Base-by-base conservation (phyloP, 2,888 invertebrate species). In the Tuberolachnus salignus region DNA sequence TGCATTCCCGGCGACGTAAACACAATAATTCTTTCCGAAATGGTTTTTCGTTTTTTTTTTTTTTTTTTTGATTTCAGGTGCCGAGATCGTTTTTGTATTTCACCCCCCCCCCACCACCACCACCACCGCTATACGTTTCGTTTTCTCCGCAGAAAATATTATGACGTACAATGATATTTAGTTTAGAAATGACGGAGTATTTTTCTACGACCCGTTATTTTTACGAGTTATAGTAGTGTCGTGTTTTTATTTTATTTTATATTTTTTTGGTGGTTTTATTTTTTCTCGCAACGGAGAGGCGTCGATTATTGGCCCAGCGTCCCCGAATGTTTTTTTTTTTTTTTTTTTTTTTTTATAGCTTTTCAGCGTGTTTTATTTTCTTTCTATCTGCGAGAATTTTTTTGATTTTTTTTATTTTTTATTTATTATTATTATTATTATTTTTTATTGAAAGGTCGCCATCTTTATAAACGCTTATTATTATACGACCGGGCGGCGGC, bases 241-340 rank as follows among this genome's bases (percentile, higher is more conserved):
- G 44, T 73, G 53, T 53, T 73, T n/a, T n/a, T n/a, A n/a, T n/a
- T n/a, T n/a, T n/a, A n/a, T n/a, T n/a, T n/a, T n/a, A n/a, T n/a
- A n/a, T n/a, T n/a, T n/a, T 34, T 70, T 51, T 10, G 53, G 74
- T 74, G 53, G 74, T 74, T 66, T 64, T 26, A n/a, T n/a, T n/a
- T n/a, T n/a, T n/a, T n/a, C n/a, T 44, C n/a, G 21, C n/a, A 21
- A 64, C 26, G 53, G 55, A 21, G 55, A 21, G 44, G 16, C 73
- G 42, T 74, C 66, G 74, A 75, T 66, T 75, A 75, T 75, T 66
- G 53, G 63, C 42, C 63, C 64, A 44, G 14, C 51, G 63, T 53
- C 21, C 51, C 16, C 74, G 55, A 75, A 74, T 53, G 73, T 14
- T 55, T 71, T 70, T 55, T 42, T 34, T n/a, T 63, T 14, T 55